A percentile compares a stretch with the other conserved stretches of the same genome.
phyloP scores from a whole-genome alignment of 2,113 vertebrate genomes.

The Gyps fulvus region DNA sequence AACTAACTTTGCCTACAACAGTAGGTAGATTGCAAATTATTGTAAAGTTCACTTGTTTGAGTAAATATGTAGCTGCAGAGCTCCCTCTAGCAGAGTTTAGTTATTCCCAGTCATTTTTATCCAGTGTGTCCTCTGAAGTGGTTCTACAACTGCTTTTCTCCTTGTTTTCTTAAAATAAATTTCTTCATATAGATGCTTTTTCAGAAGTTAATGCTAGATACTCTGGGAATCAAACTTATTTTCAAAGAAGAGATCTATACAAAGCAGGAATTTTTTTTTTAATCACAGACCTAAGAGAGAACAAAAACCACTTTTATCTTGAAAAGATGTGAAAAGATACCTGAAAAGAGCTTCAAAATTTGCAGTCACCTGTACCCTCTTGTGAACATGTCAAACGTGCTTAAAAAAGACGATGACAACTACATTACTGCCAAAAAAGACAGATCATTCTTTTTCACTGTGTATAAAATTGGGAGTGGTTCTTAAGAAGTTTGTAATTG shows the following conservation, averaged over 20 bases:
- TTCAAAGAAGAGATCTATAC: neutral
- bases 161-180: neutral
- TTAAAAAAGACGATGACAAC: neutral
- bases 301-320: neutral
- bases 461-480: neutral
- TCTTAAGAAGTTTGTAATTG: neutral
- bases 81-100: conserved; percentile 56
- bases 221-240: neutral
- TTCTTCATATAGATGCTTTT: neutral
- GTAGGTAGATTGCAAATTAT: neutral
- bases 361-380: neutral
- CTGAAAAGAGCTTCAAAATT: neutral
- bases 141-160: neutral
- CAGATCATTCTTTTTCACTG: neutral
- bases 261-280: neutral
- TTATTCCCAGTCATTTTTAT: neutral
- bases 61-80: conserved; percentile 33
- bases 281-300: neutral
- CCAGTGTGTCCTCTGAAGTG: neutral
- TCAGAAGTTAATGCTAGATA: neutral
- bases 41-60: neutral
- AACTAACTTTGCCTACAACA: neutral
- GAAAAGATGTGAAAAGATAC: neutral
- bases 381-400: neutral
- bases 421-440: neutral